Percentiles rank a stretch among this genome's conserved stretches.
These are phyloP conservation scores for Vireo altiloquus DNA, from an alignment of 2,113 vertebrate species.

Conservation along the genomic window DNA sequence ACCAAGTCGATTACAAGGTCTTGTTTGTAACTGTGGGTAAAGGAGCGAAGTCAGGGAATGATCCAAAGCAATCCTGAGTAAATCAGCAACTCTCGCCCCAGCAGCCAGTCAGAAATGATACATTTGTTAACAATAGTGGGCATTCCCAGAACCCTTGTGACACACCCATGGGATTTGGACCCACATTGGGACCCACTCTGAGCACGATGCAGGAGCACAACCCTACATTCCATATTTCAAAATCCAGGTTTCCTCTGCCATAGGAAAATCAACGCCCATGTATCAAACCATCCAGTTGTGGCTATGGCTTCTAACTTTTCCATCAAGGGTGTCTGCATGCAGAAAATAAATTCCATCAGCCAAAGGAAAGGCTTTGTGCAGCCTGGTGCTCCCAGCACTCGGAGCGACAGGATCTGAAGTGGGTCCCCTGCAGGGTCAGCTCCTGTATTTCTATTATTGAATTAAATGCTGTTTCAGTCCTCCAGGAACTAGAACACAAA, in stretches of 20 bases:
- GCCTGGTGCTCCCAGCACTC: background rate
- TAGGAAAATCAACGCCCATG: background rate
- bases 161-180: background rate
- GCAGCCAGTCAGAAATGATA: background rate
- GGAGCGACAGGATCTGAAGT: background rate
- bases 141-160: background rate
- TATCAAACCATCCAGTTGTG: background rate
- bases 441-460: background rate
- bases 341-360: background rate
- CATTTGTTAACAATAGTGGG: background rate
- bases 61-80: background rate
- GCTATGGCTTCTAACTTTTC: background rate
- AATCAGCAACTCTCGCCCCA: background rate
- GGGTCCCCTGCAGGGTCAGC: background rate
- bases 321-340: background rate
- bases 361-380: background rate
- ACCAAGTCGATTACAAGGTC: background rate
- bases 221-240: background rate
- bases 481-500: background rate
- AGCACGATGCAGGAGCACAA: fast-evolving
- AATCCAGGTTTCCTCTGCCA: background rate
- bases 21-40: background rate
- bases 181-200: fast-evolving
- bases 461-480: background rate
- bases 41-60: fast-evolving